phyloP scores from a whole-genome alignment of 2,113 vertebrate genomes.

The Salminus brasiliensis region DNA sequence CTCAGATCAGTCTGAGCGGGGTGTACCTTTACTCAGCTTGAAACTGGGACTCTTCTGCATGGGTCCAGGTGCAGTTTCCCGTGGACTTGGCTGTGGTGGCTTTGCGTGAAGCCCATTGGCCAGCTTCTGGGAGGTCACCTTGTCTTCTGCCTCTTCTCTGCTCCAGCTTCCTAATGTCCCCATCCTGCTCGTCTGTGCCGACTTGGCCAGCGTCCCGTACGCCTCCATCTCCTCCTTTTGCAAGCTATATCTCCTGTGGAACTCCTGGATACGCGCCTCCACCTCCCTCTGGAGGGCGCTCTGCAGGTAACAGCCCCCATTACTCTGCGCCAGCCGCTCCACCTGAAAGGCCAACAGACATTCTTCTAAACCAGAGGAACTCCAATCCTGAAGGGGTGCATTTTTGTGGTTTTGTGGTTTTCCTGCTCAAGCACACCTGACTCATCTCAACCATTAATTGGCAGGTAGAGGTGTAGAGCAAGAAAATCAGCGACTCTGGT shows the following conservation, averaged over 20 bases:
- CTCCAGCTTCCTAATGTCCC: neutral
- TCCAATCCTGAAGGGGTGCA: too few species aligned
- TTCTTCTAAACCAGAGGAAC: too few species aligned
- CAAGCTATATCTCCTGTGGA: conserved; percentile 51
- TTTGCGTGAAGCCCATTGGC: conserved; percentile 59
- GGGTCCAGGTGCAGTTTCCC: neutral
- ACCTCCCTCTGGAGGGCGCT: conserved; percentile 49
- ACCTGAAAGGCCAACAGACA: conserved; percentile 62
- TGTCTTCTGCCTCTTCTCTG: conserved; percentile 23
- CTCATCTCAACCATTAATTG: too few species aligned
- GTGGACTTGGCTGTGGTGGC: neutral
- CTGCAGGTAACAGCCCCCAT: conserved; percentile 56
- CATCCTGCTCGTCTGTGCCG: neutral
- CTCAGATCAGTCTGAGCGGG: neutral
- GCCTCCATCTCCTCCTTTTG: conserved; percentile 51
- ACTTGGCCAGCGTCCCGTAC: neutral
- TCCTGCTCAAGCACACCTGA: too few species aligned
- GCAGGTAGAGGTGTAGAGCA: too few species aligned
- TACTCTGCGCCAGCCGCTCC: conserved; percentile 61
- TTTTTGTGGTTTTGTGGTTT: too few species aligned
- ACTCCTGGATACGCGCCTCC: conserved; percentile 48
- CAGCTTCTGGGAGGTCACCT: conserved; percentile 13
- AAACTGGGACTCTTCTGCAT: conserved; percentile 55
- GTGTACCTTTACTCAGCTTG: conserved; percentile 68
- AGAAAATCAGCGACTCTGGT: too few species aligned